phyloP scores from a whole-genome alignment of 92 coral and sea anemone genomes.

The Ricordea florida region DNA sequence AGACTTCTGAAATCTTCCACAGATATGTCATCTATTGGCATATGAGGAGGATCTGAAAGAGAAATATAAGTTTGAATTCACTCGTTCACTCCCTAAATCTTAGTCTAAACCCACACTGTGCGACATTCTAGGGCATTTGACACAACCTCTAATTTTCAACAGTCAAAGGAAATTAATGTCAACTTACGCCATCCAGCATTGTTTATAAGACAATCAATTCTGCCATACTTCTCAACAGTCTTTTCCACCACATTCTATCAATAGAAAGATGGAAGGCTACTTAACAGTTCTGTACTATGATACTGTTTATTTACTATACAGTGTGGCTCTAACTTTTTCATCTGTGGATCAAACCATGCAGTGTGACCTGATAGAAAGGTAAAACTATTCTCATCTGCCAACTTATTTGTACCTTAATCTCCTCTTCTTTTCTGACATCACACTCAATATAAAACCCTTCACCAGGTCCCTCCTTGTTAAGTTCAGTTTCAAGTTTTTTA shows the following conservation, averaged over 20 bases:
- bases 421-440: constrained; percentile 89
- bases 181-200: constrained; percentile 99
- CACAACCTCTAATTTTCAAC: no score
- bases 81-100: no score
- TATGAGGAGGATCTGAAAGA: constrained; percentile 78
- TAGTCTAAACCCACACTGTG: no score
- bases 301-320: no score
- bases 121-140: no score
- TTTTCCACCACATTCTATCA: constrained; percentile 82
- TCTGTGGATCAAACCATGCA: no score
- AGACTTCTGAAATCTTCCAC: constrained; percentile 71
- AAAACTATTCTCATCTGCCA: no score
- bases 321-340: no score
- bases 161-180: not conserved
- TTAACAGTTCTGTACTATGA: not conserved
- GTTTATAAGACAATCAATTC: constrained; percentile 86
- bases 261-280: not conserved
- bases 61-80: not conserved
- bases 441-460: constrained; percentile 75
- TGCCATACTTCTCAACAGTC: constrained; percentile 88
- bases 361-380: no score
- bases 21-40: constrained; percentile 76
- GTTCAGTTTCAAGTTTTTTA: constrained; percentile 76
- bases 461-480: constrained; percentile 81
- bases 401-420: constrained; percentile 65